A percentile compares a stretch with the other conserved stretches of the same genome.
These are phyloP conservation scores for Pollicipes pollicipes DNA, from an alignment of 1,140 invertebrate species.

Conservation along the genomic window DNA sequence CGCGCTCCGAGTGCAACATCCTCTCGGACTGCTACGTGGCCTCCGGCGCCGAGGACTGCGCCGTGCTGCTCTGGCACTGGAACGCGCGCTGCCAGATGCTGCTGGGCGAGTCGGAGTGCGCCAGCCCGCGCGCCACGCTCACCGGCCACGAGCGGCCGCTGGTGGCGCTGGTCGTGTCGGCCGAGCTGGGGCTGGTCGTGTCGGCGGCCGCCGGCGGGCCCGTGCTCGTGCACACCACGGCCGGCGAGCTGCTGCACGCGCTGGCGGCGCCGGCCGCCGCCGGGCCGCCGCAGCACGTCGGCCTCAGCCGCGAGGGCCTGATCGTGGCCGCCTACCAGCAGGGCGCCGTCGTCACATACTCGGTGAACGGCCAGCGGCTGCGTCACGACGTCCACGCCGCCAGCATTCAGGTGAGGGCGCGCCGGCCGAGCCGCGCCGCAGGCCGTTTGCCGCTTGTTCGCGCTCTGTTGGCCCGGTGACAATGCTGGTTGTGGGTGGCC, in stretches of 20 bases:
- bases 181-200: constrained; percentile 92
- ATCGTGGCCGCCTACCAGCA: constrained; percentile 83
- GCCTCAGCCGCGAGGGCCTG: constrained; percentile 88
- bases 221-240: constrained; percentile 92
- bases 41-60: constrained; percentile 92
- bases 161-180: constrained; percentile 84
- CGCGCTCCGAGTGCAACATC: constrained; percentile 91
- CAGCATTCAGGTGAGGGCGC: constrained; percentile 61
- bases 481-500: too few species aligned
- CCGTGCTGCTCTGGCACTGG: constrained; percentile 96
- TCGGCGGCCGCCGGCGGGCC: constrained; percentile 87
- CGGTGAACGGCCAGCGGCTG: constrained; percentile 58
- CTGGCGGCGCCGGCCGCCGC: constrained; percentile 61
- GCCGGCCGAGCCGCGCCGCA: too few species aligned
- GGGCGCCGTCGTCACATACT: constrained; percentile 73
- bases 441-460: too few species aligned
- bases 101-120: constrained; percentile 84
- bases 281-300: constrained; percentile 35
- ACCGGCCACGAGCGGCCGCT: constrained; percentile 94
- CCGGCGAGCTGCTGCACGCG: constrained; percentile 86
- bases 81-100: constrained; percentile 62
- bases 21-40: constrained; percentile 97
- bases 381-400: constrained; percentile 81
- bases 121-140: constrained; percentile 83
- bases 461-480: too few species aligned